Conservation (phyloP, 2,113 vertebrate genomes). For the Clarias gariepinus region DNA sequence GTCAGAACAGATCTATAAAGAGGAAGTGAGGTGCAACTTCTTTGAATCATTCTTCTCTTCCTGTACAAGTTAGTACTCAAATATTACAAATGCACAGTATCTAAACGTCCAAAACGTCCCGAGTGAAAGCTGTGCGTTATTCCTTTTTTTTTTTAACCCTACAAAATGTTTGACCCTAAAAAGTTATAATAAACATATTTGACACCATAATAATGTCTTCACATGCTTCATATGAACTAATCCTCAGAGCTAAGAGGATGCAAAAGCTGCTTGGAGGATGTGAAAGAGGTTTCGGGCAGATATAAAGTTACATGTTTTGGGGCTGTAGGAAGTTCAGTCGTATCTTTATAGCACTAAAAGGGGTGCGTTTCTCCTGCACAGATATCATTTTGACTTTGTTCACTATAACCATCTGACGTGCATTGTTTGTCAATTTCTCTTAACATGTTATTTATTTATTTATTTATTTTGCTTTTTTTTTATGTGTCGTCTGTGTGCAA, state of each 20-base stretch:
- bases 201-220: too few species aligned
- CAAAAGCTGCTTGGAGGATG: background rate
- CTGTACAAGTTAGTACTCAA: background rate
- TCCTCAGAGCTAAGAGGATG: background rate
- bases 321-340: too few species aligned
- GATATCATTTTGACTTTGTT: background rate
- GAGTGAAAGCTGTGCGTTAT: background rate
- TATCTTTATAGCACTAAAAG: background rate
- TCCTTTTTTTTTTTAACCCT: background rate
- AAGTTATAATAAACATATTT: too few species aligned
- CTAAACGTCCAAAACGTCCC: background rate
- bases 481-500: background rate
- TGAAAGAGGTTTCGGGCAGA: background rate
- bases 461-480: background rate
- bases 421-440: background rate
- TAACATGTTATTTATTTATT: too few species aligned
- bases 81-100: background rate
- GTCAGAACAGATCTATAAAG: conserved; percentile 37
- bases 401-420: background rate
- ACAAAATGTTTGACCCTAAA: background rate
- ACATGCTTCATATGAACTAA: background rate
- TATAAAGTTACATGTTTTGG: background rate
- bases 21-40: conserved; percentile 58
- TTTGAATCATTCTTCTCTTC: conserved; percentile 1
- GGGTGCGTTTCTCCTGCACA: background rate